These are phyloP conservation scores for Ranitomeya imitator DNA, from an alignment of 2,113 vertebrate genomes.

Conservation along the genomic window DNA sequence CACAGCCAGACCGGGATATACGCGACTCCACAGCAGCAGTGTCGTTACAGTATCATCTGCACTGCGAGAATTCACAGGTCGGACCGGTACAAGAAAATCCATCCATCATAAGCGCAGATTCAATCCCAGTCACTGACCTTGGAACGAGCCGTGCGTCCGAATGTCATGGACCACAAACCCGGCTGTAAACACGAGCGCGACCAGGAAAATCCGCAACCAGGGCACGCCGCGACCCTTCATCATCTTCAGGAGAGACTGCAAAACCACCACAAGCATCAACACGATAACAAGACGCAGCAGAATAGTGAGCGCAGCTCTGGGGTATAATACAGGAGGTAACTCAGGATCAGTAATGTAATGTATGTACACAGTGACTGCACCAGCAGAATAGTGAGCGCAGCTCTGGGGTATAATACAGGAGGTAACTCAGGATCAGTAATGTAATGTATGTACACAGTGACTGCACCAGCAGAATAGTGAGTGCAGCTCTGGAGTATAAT, in stretches of 20 bases:
- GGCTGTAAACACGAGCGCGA: conserved; percentile 71
- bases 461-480: no score
- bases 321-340: no score
- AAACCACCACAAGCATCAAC: background rate
- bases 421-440: no score
- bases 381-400: no score
- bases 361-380: no score
- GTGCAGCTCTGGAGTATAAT: no score
- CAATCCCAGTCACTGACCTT: conserved; percentile 68
- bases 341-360: no score
- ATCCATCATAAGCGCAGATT: no score
- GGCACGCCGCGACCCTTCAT: conserved; percentile 78
- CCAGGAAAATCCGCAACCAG: conserved; percentile 79
- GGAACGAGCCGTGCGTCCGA: conserved; percentile 78
- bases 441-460: no score
- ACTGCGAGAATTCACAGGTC: background rate
- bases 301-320: background rate
- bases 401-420: no score
- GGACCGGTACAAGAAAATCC: no score
- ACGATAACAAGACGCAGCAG: background rate
- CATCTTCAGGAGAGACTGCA: conserved; percentile 79
- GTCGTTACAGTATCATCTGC: background rate
- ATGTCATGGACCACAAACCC: conserved; percentile 85
- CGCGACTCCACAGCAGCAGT: background rate
- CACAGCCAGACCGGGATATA: background rate